Evolutionary conservation across 30 jellyfish, hydroid and myxozoan species (phyloP).

Genomic region (Rhopilema esculentum): DNA sequence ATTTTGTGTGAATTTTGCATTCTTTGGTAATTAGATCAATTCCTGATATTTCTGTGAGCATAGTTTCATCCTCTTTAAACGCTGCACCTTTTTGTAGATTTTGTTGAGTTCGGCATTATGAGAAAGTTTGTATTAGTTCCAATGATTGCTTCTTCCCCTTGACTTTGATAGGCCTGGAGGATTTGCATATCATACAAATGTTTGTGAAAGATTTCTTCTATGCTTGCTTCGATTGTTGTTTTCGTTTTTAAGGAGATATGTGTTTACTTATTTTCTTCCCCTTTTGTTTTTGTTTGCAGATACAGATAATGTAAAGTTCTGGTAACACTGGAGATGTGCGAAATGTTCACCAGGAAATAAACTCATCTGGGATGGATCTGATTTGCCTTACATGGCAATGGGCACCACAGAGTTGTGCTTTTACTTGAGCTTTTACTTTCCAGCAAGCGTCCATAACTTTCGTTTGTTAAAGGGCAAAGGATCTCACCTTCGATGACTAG

Average conservation of each 20-base stretch:
- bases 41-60: slow-evolving; percentile 16
- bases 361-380: slow-evolving; percentile 19
- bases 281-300: background rate
- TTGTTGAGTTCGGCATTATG: slow-evolving; percentile 13
- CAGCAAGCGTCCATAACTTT: slow-evolving; percentile 26
- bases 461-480: slow-evolving; percentile 10
- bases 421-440: slow-evolving; percentile 14
- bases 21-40: slow-evolving; percentile 39
- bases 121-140: background rate
- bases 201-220: slow-evolving; percentile 11
- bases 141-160: slow-evolving; percentile 21
- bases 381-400: slow-evolving; percentile 13
- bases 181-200: slow-evolving; percentile 35
- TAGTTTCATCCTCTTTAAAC: slow-evolving; percentile 11
- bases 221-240: slow-evolving; percentile 18
- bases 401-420: slow-evolving; percentile 25
- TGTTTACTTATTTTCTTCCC: slow-evolving; percentile 8
- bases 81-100: slow-evolving; percentile 38
- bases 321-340: slow-evolving; percentile 37
- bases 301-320: slow-evolving; percentile 29
- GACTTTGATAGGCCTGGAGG: slow-evolving; percentile 39
- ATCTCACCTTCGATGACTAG: slow-evolving; percentile 9
- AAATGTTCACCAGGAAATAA: slow-evolving; percentile 36
- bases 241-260: slow-evolving; percentile 27
- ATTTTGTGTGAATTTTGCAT: slow-evolving; percentile 23